Percentiles rank a stretch among this genome's conserved stretches.
Evolutionary conservation across 2,888 invertebrate genomes (phyloP).

Genomic region (Sarcophaga caerulescens): DNA sequence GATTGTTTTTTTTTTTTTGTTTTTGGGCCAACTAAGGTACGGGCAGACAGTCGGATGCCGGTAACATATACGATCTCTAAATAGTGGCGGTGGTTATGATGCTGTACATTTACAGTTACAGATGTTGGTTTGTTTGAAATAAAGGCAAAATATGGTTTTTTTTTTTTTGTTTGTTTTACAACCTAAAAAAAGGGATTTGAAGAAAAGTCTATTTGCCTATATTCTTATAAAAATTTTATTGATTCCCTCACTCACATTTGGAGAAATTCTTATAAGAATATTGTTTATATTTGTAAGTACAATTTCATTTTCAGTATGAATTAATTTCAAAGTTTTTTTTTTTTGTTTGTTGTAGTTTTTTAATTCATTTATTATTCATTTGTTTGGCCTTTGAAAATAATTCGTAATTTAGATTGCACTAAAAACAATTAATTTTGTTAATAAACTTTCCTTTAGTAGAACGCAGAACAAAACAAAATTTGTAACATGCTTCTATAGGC

Average conservation of each 20-base stretch:
- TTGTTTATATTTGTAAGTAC: neutral
- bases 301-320: conserved; percentile 29
- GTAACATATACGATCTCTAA: conserved; percentile 28
- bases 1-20: conserved; percentile 24
- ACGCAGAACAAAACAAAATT: neutral
- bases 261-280: conserved; percentile 53
- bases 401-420: conserved; percentile 37
- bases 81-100: conserved; percentile 2
- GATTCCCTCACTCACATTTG: neutral
- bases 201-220: conserved; percentile 58
- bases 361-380: neutral
- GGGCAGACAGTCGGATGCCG: conserved; percentile 3
- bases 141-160: conserved; percentile 11
- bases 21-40: conserved; percentile 31
- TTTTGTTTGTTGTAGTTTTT: neutral
- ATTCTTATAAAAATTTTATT: conserved; percentile 55
- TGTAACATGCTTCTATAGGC: neutral
- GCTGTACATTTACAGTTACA: conserved; percentile 42
- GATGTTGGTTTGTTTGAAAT: conserved; percentile 33
- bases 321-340: conserved; percentile 46
- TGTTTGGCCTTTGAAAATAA: conserved; percentile 48
- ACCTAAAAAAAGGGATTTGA: conserved; percentile 57
- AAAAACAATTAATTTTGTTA: conserved; percentile 24
- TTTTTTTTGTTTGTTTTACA: conserved; percentile 22
- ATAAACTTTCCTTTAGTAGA: conserved; percentile 60